A percentile compares a stretch with the other conserved stretches of the same genome.
Evolutionary conservation across 2,797 vertebrate species (phyloP).

Genomic region (Tadarida brasiliensis): DNA sequence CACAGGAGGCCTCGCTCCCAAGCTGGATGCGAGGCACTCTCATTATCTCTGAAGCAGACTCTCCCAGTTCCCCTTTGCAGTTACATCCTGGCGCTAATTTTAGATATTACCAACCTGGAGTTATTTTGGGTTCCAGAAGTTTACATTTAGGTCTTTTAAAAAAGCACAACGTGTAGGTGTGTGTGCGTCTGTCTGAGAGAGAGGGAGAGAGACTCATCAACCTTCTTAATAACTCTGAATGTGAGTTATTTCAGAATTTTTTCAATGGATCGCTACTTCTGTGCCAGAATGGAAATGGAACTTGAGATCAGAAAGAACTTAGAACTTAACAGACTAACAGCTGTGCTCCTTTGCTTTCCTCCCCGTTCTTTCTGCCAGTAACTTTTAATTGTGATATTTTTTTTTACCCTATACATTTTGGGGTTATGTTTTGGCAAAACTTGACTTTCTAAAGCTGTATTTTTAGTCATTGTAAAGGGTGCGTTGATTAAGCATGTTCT

Average conservation of each 20-base stretch:
- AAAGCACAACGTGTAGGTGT: constrained; percentile 29
- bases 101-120: constrained; percentile 54
- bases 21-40: background rate
- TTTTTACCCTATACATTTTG: background rate
- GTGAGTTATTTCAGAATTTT: constrained; percentile 38
- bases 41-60: constrained; percentile 52
- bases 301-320: constrained; percentile 7
- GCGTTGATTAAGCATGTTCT: background rate
- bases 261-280: constrained; percentile 1
- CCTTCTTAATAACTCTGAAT: constrained; percentile 64
- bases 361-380: background rate
- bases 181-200: background rate
- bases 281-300: constrained; percentile 51
- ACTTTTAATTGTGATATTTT: background rate
- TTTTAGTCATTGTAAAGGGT: background rate
- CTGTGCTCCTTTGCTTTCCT: background rate
- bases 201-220: background rate
- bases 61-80: constrained; percentile 46
- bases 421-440: background rate
- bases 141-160: constrained; percentile 59
- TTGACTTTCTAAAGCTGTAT: constrained; percentile 18
- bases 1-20: background rate
- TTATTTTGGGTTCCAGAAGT: constrained; percentile 70
- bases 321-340: background rate
- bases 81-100: constrained; percentile 70